Evolutionary conservation across 2,113 vertebrate genomes (phyloP).

Genomic region (Chaetodon trifascialis): DNA sequence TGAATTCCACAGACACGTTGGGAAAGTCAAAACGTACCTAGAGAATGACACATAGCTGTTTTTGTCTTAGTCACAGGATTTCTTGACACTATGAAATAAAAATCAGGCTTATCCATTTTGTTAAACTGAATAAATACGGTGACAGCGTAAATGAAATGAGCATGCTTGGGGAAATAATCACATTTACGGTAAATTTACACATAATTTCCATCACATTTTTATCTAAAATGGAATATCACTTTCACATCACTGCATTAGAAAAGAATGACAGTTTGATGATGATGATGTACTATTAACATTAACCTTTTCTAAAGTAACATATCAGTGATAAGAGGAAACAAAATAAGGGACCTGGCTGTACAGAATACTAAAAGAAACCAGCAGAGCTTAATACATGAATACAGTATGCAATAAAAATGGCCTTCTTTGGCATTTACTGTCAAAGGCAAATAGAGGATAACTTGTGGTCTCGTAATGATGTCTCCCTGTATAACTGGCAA

Average conservation of each 20-base stretch:
- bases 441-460: neutral
- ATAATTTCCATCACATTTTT: neutral
- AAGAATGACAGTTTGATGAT: neutral
- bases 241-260: neutral
- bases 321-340: neutral
- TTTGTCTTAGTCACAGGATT: no score
- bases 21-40: no score
- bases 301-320: neutral
- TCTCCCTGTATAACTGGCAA: conserved; percentile 5
- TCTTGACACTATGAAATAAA: no score
- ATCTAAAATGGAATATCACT: neutral
- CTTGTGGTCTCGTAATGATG: conserved; percentile 21
- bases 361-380: neutral
- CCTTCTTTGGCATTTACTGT: conserved; percentile 19
- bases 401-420: neutral
- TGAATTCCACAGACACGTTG: no score
- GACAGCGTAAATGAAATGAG: neutral
- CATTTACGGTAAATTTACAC: neutral
- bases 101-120: neutral
- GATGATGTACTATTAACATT: neutral
- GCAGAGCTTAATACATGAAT: neutral
- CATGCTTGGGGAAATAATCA: neutral
- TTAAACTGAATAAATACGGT: neutral
- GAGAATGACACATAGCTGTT: no score
- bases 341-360: neutral